These are phyloP conservation scores for Damaliscus lunatus DNA, from an alignment of 2,113 vertebrate genomes.

Conservation along the genomic window DNA sequence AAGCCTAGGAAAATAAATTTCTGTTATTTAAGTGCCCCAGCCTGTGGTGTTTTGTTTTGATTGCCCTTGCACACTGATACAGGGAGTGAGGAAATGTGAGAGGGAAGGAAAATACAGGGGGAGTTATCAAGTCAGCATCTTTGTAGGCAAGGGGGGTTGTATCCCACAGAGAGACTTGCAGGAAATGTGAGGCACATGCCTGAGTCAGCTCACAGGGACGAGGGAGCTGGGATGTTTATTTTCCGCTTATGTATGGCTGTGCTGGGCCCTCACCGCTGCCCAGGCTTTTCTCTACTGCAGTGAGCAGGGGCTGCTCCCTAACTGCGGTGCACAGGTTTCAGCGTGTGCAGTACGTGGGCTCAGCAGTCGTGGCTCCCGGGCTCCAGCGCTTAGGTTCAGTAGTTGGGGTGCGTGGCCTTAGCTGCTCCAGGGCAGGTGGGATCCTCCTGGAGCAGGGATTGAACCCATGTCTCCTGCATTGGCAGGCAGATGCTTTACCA, in stretches of 20 bases:
- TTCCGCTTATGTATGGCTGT: background rate
- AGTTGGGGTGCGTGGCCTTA: background rate
- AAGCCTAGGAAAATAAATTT: background rate
- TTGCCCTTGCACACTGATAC: background rate
- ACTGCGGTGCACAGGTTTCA: background rate
- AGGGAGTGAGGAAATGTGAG: background rate
- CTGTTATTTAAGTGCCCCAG: background rate
- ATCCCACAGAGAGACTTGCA: background rate
- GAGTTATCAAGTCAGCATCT: background rate
- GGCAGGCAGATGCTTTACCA: background rate
- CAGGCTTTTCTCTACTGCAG: background rate
- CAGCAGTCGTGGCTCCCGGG: background rate
- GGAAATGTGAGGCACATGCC: background rate
- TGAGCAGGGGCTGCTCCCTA: background rate
- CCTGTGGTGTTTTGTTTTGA: background rate
- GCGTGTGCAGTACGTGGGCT: background rate
- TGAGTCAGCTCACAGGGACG: background rate
- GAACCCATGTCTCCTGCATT: background rate
- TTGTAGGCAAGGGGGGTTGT: background rate
- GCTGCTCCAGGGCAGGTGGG: background rate
- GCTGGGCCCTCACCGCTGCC: background rate
- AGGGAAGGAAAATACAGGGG: too few relatives aligned
- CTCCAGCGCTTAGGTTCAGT: accelerated
- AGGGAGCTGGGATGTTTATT: background rate
- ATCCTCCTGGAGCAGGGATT: background rate